These are phyloP conservation scores for Cyphomyrmex costatus DNA, from an alignment of 1,140 invertebrate species.

Conservation along the genomic window DNA sequence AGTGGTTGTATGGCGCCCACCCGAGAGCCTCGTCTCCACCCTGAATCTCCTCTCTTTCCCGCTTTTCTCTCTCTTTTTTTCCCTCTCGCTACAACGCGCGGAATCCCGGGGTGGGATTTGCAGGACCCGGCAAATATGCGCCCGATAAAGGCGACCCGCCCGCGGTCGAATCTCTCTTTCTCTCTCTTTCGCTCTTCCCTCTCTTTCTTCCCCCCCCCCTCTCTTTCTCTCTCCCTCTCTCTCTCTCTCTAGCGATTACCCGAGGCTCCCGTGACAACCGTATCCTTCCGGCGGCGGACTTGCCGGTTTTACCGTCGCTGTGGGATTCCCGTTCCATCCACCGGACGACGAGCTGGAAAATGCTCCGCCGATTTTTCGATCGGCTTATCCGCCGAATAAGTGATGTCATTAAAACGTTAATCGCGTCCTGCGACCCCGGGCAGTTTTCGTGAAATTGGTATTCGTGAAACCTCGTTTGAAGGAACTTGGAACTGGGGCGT, in stretches of 20 bases:
- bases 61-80: conserved; percentile 50
- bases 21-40: conserved; percentile 47
- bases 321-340: conserved; percentile 27
- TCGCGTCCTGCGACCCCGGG: conserved; percentile 45
- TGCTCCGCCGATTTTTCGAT: conserved; percentile 62
- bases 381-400: conserved; percentile 62
- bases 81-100: conserved; percentile 42
- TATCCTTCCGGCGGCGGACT: conserved; percentile 69
- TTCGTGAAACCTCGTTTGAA: conserved; percentile 35
- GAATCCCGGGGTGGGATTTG: conserved; percentile 76
- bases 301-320: conserved; percentile 45
- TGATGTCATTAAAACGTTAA: conserved; percentile 64
- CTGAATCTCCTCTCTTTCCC: conserved; percentile 66
- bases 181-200: background rate
- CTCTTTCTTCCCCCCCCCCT: background rate
- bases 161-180: conserved; percentile 49
- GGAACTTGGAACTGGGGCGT: conserved; percentile 27
- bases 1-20: conserved; percentile 49
- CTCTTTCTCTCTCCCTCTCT: background rate
- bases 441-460: conserved; percentile 57
- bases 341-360: conserved; percentile 65
- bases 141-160: conserved; percentile 74
- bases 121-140: conserved; percentile 77
- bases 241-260: conserved; percentile 63
- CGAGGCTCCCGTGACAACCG: conserved; percentile 67